Evolutionary conservation across 2,888 invertebrate genomes (phyloP), one percentile per base, ranked within the genome.

Genomic region (Alloscopus bannaensis): DNA sequence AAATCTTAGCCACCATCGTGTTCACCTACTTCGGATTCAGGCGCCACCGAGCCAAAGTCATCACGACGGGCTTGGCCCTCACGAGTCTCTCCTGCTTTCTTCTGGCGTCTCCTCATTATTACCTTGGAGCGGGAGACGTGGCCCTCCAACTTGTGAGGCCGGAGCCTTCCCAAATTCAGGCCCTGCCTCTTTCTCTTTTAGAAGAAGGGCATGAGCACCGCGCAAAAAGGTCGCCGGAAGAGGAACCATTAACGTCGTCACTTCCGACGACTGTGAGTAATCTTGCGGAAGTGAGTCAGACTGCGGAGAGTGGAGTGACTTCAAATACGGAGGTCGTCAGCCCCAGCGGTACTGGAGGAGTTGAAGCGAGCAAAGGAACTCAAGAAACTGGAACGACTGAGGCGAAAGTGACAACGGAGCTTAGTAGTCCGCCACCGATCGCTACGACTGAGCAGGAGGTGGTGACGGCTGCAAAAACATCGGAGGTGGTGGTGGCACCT

Each of bases 31-130:
- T 93, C 87, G 93, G 92, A 20, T 92, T 93, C 80, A 90, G 91
- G 86, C 92, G 92, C 42, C 93, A 93, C 88, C 89, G 93, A 80
- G 93, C 94, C 1, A 89, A 93, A 85, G 93, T 93, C 93, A 92
- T 93, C 86, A 92, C 93, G 2, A 28, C 80, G 16, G 85, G 85
- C 18, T 80, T 83, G 13, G 24, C 75, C 2, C 62, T 84, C 1
- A 91, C 92, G 24, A 92, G 92, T 0, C 86, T 91, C 2, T 93
- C 92, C 87, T 93, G 93, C 86, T 88, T 93, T 75, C 87, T 93
- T 86, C 92, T 92, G 71, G 92, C 92, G 69, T 87, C 92, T 16
- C 93, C 93, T 0, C 93, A 93, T 86, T 91, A 93, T 82, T 88
- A 93, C 0, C 93, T 93, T 86, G 93, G 93, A 0, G 91, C 93